Evolutionary conservation across 2,797 vertebrate genomes (phyloP).

Genomic region (Chaunax sp.): DNA sequence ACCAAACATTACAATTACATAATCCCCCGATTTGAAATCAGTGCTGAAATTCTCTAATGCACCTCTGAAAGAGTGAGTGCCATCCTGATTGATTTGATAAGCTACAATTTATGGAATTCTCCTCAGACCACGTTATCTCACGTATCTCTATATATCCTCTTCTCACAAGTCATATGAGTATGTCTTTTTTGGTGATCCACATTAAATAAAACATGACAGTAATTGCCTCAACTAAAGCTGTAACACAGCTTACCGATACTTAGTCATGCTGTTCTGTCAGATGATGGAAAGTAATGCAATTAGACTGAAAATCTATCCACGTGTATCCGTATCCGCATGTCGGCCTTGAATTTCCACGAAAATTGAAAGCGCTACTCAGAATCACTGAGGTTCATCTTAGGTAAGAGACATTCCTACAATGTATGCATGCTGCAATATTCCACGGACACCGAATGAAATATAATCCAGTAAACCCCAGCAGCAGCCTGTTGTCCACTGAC

Average conservation of each 20-base stretch:
- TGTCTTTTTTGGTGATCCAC: not conserved
- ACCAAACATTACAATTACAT: conserved; percentile 42
- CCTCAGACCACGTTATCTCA: not conserved
- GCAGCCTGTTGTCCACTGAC: not conserved
- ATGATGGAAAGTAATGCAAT: not conserved
- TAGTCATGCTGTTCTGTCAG: not conserved
- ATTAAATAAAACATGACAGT: not conserved
- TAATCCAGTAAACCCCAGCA: not conserved
- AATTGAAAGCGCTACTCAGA: conserved; percentile 15
- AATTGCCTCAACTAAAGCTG: conserved; percentile 10
- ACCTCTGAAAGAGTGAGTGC: not conserved
- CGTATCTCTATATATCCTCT: not conserved
- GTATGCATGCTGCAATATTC: not conserved
- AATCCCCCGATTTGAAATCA: conserved; percentile 17
- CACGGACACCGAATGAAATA: not conserved
- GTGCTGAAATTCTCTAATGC: not conserved
- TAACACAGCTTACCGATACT: not conserved
- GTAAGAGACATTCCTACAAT: conserved; percentile 5
- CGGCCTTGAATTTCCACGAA: conserved; percentile 14
- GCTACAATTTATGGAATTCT: not conserved
- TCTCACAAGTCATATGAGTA: not conserved
- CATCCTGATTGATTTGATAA: not conserved
- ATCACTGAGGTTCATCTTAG: conserved; percentile 6
- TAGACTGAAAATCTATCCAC: not conserved
- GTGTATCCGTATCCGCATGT: not conserved